Evolutionary conservation across 2,113 vertebrate genomes (phyloP), one percentile per base, ranked within the genome.

Genomic region (Alosa alosa): DNA sequence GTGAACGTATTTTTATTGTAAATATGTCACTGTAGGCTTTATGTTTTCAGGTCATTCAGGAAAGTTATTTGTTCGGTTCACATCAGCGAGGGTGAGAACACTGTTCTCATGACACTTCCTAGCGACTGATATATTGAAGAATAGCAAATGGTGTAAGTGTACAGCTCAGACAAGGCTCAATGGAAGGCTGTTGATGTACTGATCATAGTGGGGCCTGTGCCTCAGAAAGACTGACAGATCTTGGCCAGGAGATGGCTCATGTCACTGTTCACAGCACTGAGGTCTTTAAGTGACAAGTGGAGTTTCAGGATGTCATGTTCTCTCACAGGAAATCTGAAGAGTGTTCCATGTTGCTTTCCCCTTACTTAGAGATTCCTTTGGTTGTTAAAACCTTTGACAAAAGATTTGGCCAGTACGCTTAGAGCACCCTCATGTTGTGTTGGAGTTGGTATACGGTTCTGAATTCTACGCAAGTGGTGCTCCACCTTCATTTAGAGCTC

Each of bases 1-100:
- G 90, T 89, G 75, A 86, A 88, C 93, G 93, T 88, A 88, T 93
- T 94, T 89, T 94, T 92, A 94, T 91, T 95, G 94, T 94, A 95
- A 93, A 95, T 95, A 95, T 78, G 85, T 90, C 75, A 90, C 31
- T 78, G 72, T 36, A 39, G 72, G 72, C 72, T 39, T 78, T 15
- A 0, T 15, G 9, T 78, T 78, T 78, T 31, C 72, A 72, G 72
- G 39, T 78, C 8, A 78, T 78, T 78, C 72, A 78, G 25, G 31
- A 78, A 36, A 39, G 72, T 78, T 78, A 15, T 78, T 31, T 78
- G 64, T 72, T 72, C 72, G 39, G 31, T 78, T 78, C 72, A 78
- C 13, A 78, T 36, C 72, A 11, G 39, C 15, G 15, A 78, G 2
- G 72, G 72, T 36, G 36, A 17, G 72, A 39, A 78, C 72, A 39